Evolutionary conservation across 1,140 invertebrate species (phyloP).

Genomic region (Ptiloglossa arizonensis): DNA sequence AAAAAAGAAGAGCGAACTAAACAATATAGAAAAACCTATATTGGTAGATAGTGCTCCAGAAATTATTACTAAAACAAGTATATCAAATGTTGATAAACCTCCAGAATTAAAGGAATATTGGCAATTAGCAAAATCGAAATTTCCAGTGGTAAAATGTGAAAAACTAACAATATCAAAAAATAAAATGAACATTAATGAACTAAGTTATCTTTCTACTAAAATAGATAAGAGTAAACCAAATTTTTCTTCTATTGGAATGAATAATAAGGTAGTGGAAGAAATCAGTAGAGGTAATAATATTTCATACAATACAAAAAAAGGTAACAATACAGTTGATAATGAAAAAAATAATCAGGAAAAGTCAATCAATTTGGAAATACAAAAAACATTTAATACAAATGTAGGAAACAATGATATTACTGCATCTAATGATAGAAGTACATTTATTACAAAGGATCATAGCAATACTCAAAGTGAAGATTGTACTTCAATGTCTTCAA

Average conservation of each 20-base stretch:
- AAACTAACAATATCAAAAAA: neutral
- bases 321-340: neutral
- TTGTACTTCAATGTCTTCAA: neutral
- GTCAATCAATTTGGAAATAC: too few species aligned
- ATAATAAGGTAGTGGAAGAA: neutral
- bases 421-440: slow-evolving; percentile 37
- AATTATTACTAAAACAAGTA: neutral
- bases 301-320: neutral
- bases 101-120: too few species aligned
- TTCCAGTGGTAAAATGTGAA: slow-evolving; percentile 9
- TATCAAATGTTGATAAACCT: neutral
- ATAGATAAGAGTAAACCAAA: neutral
- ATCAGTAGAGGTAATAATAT: neutral
- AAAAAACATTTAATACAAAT: neutral
- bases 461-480: neutral
- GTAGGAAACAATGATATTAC: slow-evolving; percentile 37
- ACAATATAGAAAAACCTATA: neutral
- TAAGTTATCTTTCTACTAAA: neutral
- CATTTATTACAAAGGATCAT: neutral
- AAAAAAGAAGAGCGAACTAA: neutral
- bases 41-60: neutral
- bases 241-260: neutral
- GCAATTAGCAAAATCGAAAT: slow-evolving; percentile 11
- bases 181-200: neutral
- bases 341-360: neutral